Percentiles rank a stretch among this genome's conserved stretches.
Conservation (phyloP, 2,888 invertebrate genomes). For the Sarcophaga variegata region DNA sequence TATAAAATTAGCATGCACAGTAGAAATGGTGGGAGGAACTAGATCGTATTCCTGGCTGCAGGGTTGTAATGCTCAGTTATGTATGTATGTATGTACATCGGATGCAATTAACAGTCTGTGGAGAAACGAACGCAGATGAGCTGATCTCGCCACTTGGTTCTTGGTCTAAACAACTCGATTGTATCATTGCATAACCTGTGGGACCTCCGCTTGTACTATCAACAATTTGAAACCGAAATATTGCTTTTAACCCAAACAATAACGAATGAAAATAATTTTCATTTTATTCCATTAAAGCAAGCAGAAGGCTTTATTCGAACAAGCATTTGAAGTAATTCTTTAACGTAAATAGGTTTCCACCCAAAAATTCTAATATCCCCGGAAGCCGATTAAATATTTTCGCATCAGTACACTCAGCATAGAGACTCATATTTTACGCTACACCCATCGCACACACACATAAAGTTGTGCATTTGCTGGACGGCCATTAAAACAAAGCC, state of each 20-base stretch:
- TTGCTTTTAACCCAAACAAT: background rate
- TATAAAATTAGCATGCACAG: too few species aligned
- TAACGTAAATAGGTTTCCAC: conserved; percentile 76
- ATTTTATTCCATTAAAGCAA: background rate
- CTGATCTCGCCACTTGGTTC: too few species aligned
- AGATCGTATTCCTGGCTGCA: too few species aligned
- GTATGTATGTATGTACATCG: too few species aligned
- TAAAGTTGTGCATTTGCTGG: background rate
- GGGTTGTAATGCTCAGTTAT: too few species aligned
- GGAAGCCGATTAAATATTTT: conserved; percentile 78
- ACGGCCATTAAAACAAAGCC: background rate
- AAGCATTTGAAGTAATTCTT: conserved; percentile 23
- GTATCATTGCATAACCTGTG: too few species aligned
- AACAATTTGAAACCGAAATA: background rate
- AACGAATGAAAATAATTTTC: background rate
- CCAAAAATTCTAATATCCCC: conserved; percentile 77
- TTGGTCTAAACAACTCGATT: too few species aligned
- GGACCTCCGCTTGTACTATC: too few species aligned
- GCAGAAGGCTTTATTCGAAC: conserved; percentile 4
- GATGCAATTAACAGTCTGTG: too few species aligned
- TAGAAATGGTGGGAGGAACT: too few species aligned
- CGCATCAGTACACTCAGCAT: conserved; percentile 65
- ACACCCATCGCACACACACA: too few species aligned
- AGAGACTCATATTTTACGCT: conserved; percentile 36
- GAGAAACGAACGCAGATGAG: too few species aligned